These are phyloP conservation scores for Sylvilagus floridanus DNA, from an alignment of 2,797 vertebrate species.

Conservation along the genomic window DNA sequence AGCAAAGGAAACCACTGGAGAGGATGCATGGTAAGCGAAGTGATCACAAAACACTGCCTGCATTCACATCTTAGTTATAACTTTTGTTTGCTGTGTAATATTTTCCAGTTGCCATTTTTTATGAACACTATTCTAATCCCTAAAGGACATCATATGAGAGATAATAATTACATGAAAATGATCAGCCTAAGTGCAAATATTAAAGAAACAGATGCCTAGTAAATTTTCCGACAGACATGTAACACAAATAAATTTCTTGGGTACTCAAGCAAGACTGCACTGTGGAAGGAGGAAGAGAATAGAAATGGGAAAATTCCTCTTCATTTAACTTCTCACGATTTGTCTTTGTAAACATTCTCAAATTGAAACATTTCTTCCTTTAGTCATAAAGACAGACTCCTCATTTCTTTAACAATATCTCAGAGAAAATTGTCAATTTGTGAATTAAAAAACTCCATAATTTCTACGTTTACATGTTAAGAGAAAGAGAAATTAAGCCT, in stretches of 20 bases:
- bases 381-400: not conserved
- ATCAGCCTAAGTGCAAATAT: not conserved
- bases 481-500: not conserved
- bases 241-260: not conserved
- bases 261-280: not conserved
- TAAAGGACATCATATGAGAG: not conserved
- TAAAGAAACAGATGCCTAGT: not conserved
- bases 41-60: not conserved
- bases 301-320: not conserved
- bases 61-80: not conserved
- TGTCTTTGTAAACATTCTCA: slow-evolving; percentile 35
- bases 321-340: not conserved
- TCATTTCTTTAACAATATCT: not conserved
- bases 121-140: not conserved
- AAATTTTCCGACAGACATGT: not conserved
- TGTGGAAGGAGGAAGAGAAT: not conserved
- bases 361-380: not conserved
- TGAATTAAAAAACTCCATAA: not conserved
- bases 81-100: slow-evolving; percentile 6
- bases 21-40: not conserved
- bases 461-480: not conserved
- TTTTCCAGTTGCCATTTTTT: slow-evolving; percentile 34
- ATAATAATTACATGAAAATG: not conserved
- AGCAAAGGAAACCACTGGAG: not conserved
- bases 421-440: slow-evolving; percentile 26